Base-by-base conservation (phyloP, 2,113 vertebrate genomes). In the Channa argus region DNA sequence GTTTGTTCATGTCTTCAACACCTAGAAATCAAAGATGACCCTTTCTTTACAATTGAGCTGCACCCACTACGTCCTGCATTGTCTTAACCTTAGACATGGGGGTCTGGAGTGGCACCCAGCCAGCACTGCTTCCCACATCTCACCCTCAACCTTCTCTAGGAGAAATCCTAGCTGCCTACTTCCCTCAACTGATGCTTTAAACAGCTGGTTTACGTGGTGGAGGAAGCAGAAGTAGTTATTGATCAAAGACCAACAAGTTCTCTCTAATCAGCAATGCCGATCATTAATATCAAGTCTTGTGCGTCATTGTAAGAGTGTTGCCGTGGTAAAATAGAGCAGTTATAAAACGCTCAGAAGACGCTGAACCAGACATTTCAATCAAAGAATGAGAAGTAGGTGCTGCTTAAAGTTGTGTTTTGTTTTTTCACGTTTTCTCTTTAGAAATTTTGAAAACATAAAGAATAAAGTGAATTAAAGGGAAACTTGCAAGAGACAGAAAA, bases 121-220 rank as follows among this genome's bases (percentile, higher is more conserved):
- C 90, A 88, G 50, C 54, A 39, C 39, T 61, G 81, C 66, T 85
- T 86, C 81, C 86, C 83, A 85, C 59, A 59, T 54, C 49, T 82
- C 24, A 80, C 65, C 73, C 71, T 67, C 65, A 45, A 63, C 63
- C 44, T 82, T 70, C 79, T 52, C 49, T 82, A 82, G 86, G 82
- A 65, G 58, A 56, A 78, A 33, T 63, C 73, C 37, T 73, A 72
- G 60, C 86, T 86, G 89, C 88, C 84, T 79, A 63, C 72, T 88
- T 87, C 80, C 82, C 46, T 46, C 43, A 34, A 62, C 52, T 91
- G 86, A 93, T 93, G 76, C 85, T 76, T 91, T 86, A 86, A 88
- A 76, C 92, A 92, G 84, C 85, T 89, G 88, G 54, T 69, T 43
- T 61, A 61, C 34, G 58, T 54, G 51, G 41, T 34, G 46, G 70